A percentile compares a stretch with the other conserved stretches of the same genome.
These are phyloP conservation scores for Lepilemur septentrionalis DNA, from an alignment of 2,797 vertebrate genomes.

Conservation along the genomic window DNA sequence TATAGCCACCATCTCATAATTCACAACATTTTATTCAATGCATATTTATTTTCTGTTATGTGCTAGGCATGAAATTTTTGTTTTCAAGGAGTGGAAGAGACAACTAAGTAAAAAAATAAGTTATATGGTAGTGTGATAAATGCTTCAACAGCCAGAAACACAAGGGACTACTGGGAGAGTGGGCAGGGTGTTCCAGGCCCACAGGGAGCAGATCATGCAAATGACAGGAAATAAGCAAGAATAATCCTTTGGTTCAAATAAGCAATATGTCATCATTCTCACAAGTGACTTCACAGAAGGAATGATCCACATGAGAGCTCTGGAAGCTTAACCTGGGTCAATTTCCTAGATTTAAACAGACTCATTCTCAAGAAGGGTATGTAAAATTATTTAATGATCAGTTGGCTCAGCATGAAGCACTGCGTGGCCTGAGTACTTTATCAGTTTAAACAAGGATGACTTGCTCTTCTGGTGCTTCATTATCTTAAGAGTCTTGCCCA, in stretches of 20 bases:
- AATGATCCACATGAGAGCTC: background rate
- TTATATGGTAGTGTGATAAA: background rate
- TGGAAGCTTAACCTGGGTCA: background rate
- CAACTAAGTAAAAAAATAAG: background rate
- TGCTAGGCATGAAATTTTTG: background rate
- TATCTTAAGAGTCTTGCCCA: background rate
- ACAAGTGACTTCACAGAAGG: background rate
- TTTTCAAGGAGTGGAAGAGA: background rate
- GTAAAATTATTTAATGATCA: conserved; percentile 38
- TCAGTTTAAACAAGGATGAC: background rate
- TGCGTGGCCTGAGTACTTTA: background rate
- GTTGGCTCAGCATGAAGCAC: background rate
- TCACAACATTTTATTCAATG: background rate
- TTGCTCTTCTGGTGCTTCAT: background rate
- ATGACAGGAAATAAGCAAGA: background rate
- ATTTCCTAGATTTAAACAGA: conserved; percentile 1
- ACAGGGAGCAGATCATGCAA: background rate
- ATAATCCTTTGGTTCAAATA: background rate
- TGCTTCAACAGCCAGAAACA: background rate
- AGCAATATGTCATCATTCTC: background rate
- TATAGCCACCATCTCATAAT: background rate
- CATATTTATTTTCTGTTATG: background rate
- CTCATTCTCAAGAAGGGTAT: background rate
- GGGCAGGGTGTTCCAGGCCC: background rate
- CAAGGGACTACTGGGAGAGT: background rate